A percentile compares a stretch with the other conserved stretches of the same genome.
Evolutionary conservation across 92 coral and sea anemone genomes (phyloP).

Genomic region (Chrysogorgia sp.): DNA sequence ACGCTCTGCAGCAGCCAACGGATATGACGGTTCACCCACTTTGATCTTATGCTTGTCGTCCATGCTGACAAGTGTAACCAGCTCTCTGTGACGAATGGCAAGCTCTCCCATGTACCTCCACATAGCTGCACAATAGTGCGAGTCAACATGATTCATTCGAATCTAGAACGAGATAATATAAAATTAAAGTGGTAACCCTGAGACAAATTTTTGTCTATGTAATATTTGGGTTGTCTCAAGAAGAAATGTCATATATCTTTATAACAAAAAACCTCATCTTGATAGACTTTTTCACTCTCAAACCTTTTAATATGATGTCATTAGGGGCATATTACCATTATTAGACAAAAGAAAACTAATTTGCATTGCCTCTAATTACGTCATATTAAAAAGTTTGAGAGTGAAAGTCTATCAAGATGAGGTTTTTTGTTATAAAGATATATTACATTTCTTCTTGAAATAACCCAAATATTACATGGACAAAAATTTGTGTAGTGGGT

Average conservation of each 20-base stretch:
- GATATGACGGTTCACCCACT: conserved; percentile 31
- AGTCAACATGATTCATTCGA: conserved; percentile 11
- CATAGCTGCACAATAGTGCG: conserved; percentile 32
- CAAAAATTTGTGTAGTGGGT: neutral
- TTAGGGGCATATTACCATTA: no score
- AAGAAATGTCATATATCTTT: neutral
- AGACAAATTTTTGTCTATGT: neutral
- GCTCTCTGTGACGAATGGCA: conserved; percentile 16
- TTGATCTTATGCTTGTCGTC: conserved; percentile 38
- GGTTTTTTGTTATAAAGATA: no score
- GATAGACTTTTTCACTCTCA: no score
- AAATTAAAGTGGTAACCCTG: neutral
- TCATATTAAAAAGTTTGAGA: no score
- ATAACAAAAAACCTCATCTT: neutral
- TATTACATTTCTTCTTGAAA: neutral
- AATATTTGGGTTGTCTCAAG: neutral
- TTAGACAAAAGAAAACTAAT: no score
- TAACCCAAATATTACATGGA: neutral
- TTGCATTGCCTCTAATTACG: no score
- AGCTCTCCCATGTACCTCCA: conserved; percentile 38
- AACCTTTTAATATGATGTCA: no score
- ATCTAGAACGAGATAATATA: neutral
- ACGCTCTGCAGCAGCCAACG: conserved; percentile 30
- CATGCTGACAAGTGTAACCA: conserved; percentile 38
- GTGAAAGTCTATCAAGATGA: neutral